These are phyloP conservation scores for Lamprotornis superbus DNA, from an alignment of 2,113 vertebrate species.

Conservation along the genomic window DNA sequence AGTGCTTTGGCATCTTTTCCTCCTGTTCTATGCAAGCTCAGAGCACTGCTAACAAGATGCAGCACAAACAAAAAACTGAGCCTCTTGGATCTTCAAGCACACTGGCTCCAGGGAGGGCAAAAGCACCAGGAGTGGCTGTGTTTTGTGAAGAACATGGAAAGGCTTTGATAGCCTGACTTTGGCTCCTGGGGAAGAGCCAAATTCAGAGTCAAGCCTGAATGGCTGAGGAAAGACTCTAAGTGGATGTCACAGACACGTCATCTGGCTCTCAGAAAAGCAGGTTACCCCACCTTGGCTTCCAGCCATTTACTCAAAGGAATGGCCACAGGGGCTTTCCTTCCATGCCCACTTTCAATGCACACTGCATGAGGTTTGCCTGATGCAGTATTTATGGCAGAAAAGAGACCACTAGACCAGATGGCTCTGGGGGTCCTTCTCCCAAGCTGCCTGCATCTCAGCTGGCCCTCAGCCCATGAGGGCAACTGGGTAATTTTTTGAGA, in stretches of 20 bases:
- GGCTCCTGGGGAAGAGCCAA: background rate
- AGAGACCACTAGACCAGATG: background rate
- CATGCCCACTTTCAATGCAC: background rate
- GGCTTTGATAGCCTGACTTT: background rate
- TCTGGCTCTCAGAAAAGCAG: background rate
- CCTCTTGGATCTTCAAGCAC: background rate
- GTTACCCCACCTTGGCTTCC: background rate
- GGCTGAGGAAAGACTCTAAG: background rate
- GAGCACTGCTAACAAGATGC: background rate
- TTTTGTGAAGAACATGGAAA: background rate
- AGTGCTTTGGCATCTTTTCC: background rate
- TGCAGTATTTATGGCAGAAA: background rate
- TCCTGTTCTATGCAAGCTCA: background rate
- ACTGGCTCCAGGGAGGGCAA: background rate
- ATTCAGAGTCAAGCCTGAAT: background rate
- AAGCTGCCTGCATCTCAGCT: background rate
- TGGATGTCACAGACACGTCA: accelerated
- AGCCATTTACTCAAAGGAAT: background rate
- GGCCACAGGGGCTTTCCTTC: background rate
- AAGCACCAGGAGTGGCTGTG: background rate
- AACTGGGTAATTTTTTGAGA: background rate
- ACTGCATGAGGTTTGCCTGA: background rate
- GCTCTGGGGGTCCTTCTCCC: background rate
- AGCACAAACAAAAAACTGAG: background rate
- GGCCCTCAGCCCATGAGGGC: background rate